phyloP scores from a whole-genome alignment of 2,888 invertebrate species.

The Andrena dorsata region DNA sequence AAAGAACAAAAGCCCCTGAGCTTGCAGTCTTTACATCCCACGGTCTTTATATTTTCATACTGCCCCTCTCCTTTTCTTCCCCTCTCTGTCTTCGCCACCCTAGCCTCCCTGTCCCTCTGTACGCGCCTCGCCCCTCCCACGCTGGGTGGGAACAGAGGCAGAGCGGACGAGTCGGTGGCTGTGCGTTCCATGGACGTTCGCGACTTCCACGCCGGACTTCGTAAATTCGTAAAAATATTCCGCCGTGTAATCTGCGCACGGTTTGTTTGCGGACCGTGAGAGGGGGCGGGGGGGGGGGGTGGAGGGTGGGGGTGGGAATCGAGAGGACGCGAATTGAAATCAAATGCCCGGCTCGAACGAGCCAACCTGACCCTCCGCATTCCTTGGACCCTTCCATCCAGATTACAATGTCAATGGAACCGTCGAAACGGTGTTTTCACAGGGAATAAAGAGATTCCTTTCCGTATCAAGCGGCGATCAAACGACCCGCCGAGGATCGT shows the following conservation, averaged over 20 bases:
- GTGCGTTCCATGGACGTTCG: constrained; percentile 10
- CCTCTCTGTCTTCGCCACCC: not conserved
- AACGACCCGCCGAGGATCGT: constrained; percentile 39
- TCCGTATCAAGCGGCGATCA: constrained; percentile 52
- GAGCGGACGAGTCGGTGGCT: not conserved
- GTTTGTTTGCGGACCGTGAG: constrained; percentile 53
- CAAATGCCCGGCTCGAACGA: constrained; percentile 26
- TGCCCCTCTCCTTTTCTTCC: constrained; percentile 28
- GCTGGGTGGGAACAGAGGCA: not conserved
- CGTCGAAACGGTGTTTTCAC: constrained; percentile 53
- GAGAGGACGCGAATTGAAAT: constrained; percentile 60
- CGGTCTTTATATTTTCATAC: constrained; percentile 74
- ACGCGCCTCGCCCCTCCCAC: not conserved
- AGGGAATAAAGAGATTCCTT: constrained; percentile 58
- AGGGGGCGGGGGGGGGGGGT: not conserved
- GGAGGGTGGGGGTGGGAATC: constrained; percentile 31
- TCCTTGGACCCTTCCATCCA: constrained; percentile 48
- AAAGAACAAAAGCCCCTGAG: constrained; percentile 74
- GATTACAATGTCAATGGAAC: constrained; percentile 63
- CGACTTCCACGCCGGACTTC: constrained; percentile 37
- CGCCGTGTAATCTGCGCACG: constrained; percentile 56
- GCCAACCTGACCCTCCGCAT: constrained; percentile 33
- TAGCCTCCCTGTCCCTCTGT: not conserved
- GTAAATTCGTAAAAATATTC: constrained; percentile 69
- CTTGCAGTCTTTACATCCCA: constrained; percentile 74